These are phyloP conservation scores for Indicator maculatus DNA, from an alignment of 2,113 vertebrate genomes.

Conservation along the genomic window DNA sequence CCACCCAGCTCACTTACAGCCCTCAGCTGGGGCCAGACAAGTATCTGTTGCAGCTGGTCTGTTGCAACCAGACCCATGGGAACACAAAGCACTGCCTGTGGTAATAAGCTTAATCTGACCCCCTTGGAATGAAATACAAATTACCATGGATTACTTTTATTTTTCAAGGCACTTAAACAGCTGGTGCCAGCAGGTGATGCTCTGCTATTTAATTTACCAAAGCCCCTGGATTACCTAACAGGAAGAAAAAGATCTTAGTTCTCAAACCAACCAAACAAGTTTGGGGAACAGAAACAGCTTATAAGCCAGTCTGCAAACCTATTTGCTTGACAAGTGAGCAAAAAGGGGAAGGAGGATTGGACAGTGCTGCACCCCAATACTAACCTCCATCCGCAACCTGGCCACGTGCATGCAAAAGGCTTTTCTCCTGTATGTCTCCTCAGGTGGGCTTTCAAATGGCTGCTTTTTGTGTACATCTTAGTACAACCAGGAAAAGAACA, in stretches of 20 bases:
- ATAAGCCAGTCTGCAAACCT: background rate
- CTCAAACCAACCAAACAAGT: background rate
- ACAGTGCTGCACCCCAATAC: constrained; percentile 46
- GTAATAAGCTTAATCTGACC: background rate
- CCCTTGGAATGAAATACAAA: background rate
- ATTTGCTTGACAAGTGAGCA: background rate
- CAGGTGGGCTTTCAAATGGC: constrained; percentile 95
- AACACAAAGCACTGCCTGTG: background rate
- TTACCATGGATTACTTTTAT: background rate
- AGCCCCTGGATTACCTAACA: background rate
- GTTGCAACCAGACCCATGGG: background rate
- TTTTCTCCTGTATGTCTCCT: constrained; percentile 95
- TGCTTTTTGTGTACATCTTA: constrained; percentile 99
- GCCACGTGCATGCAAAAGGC: constrained; percentile 95
- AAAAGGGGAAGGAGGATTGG: background rate
- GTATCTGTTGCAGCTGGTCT: background rate
- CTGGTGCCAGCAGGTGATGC: background rate
- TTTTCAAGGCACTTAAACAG: background rate
- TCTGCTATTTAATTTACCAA: background rate
- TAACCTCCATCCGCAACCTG: constrained; percentile 95
- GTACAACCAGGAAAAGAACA: constrained; percentile 92
- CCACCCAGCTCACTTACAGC: background rate
- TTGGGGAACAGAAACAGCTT: background rate
- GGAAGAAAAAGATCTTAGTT: background rate
- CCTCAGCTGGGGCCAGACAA: background rate